phyloP scores from a whole-genome alignment of 2,113 vertebrate genomes.

The Oreotragus oreotragus region DNA sequence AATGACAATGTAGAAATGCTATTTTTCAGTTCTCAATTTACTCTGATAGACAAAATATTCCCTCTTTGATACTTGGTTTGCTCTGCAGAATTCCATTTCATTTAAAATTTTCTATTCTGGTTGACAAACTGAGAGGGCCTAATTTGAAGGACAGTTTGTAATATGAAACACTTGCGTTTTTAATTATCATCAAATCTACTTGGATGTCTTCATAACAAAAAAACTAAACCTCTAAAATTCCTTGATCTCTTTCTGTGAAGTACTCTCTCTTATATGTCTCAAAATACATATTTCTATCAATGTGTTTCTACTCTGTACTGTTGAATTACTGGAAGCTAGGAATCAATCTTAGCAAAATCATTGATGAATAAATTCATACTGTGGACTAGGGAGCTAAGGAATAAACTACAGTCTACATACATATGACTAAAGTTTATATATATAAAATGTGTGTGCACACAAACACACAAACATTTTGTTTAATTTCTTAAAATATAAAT shows the following conservation, averaged over 20 bases:
- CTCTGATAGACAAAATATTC: background rate
- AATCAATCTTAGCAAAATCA: background rate
- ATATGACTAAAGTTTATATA: background rate
- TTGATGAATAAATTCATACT: background rate
- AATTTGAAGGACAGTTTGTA: background rate
- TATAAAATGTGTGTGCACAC: background rate
- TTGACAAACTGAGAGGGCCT: background rate
- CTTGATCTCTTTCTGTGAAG: background rate
- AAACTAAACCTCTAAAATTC: background rate
- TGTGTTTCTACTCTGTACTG: background rate
- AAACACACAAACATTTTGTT: background rate
- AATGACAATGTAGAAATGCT: background rate
- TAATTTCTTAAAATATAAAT: slow-evolving; percentile 10
- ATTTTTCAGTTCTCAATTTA: slow-evolving; percentile 20
- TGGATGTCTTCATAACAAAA: background rate
- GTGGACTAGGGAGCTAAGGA: background rate
- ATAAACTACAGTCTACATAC: background rate
- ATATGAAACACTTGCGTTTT: background rate
- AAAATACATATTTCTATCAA: background rate
- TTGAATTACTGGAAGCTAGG: background rate
- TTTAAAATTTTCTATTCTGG: background rate
- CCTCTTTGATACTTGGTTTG: background rate
- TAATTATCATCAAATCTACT: slow-evolving; percentile 11
- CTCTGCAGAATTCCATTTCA: background rate
- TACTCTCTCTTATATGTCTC: background rate